Evolutionary conservation across 2,797 vertebrate genomes (phyloP).

Genomic region (Acanthurus tractus): DNA sequence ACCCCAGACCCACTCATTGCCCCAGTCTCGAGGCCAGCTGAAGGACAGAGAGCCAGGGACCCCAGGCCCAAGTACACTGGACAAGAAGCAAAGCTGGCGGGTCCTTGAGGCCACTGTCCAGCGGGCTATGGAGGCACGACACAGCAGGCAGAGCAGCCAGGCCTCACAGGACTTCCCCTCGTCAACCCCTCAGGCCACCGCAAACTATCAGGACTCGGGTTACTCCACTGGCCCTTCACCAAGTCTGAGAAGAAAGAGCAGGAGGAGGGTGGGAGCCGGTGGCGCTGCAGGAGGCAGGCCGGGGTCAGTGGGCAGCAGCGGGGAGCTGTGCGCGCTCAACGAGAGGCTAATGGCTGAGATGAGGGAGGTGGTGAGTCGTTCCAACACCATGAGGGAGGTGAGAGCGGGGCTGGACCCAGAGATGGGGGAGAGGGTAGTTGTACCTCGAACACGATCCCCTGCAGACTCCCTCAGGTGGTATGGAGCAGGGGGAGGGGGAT

Average conservation of each 20-base stretch:
- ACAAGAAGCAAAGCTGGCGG: slow-evolving; percentile 91
- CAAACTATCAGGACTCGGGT: slow-evolving; percentile 93
- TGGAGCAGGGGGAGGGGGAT: slow-evolving; percentile 58
- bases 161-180: slow-evolving; percentile 90
- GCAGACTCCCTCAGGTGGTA: slow-evolving; percentile 86
- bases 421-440: slow-evolving; percentile 78
- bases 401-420: slow-evolving; percentile 84
- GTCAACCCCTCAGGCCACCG: slow-evolving; percentile 73
- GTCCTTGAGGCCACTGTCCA: slow-evolving; percentile 90
- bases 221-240: slow-evolving; percentile 94
- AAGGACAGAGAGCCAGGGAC: slow-evolving; percentile 76
- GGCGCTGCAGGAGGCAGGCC: slow-evolving; percentile 82
- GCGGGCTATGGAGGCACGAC: slow-evolving; percentile 90
- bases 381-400: slow-evolving; percentile 88
- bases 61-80: slow-evolving; percentile 79
- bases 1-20: slow-evolving; percentile 66
- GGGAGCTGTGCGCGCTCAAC: slow-evolving; percentile 90
- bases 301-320: slow-evolving; percentile 91
- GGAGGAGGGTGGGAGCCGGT: slow-evolving; percentile 84
- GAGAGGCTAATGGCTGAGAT: slow-evolving; percentile 93
- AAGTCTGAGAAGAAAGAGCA: slow-evolving; percentile 90
- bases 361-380: slow-evolving; percentile 91
- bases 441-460: slow-evolving; percentile 86
- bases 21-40: slow-evolving; percentile 66
- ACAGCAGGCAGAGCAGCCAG: slow-evolving; percentile 90